phyloP scores from a whole-genome alignment of 1,140 invertebrate genomes.

The Drosophila novamexicana region DNA sequence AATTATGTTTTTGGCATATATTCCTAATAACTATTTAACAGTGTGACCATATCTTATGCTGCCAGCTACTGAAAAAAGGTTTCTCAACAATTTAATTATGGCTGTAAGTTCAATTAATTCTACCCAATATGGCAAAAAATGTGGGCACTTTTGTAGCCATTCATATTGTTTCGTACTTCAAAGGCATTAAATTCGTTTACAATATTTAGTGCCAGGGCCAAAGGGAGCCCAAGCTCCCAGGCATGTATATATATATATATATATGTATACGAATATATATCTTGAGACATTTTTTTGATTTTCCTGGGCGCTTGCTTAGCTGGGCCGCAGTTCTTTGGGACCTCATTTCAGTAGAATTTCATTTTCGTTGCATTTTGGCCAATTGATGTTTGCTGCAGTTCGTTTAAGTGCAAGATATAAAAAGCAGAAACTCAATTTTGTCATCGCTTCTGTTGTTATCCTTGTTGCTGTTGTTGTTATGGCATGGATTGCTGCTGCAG shows the following conservation, averaged over 20 bases:
- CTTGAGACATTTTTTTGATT: constrained; percentile 1
- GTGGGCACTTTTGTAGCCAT: background rate
- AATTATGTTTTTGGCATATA: too few relatives aligned
- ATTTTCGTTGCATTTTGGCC: constrained; percentile 7
- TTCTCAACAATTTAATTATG: too few relatives aligned
- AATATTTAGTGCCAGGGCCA: background rate
- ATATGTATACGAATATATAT: background rate
- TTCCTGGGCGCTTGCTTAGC: background rate
- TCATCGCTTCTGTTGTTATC: constrained; percentile 5
- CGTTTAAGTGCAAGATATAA: constrained; percentile 10
- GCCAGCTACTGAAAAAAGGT: too few relatives aligned
- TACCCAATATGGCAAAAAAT: background rate
- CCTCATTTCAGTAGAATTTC: background rate
- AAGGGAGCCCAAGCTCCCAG: background rate
- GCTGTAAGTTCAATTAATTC: background rate
- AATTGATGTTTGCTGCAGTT: constrained; percentile 20
- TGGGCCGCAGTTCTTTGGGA: background rate
- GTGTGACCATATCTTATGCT: too few relatives aligned
- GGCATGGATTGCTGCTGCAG: constrained; percentile 10
- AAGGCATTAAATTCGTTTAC: background rate
- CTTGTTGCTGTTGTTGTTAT: background rate
- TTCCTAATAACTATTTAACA: too few relatives aligned
- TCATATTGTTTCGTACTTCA: background rate
- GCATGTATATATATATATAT: background rate
- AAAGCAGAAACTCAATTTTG: constrained; percentile 31